A percentile compares a stretch with the other conserved stretches of the same genome.
These are phyloP conservation scores for Rhodinocichla rosea DNA, from an alignment of 2,113 vertebrate species.

Conservation along the genomic window DNA sequence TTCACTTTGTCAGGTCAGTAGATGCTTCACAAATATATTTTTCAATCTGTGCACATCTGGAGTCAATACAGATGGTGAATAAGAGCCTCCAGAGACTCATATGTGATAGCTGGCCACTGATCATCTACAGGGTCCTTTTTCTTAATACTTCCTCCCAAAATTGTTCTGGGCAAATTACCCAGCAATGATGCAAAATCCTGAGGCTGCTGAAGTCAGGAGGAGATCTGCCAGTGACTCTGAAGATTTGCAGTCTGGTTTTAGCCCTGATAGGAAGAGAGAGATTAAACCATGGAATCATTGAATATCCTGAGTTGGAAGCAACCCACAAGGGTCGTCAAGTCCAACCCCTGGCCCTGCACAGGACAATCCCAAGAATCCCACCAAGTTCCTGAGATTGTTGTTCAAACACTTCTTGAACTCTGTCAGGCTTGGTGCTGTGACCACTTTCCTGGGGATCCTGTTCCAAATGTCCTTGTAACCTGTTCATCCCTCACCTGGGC, in stretches of 20 bases:
- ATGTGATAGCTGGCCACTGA: neutral
- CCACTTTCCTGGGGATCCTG: neutral
- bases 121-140: neutral
- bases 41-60: neutral
- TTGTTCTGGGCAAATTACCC: neutral
- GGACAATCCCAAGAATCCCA: neutral
- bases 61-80: neutral
- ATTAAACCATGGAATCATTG: neutral
- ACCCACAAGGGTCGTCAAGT: neutral
- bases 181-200: neutral
- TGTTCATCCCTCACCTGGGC: neutral
- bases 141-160: neutral
- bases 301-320: neutral
- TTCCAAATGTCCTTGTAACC: neutral
- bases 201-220: neutral
- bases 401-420: neutral
- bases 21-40: neutral
- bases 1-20: neutral
- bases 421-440: neutral
- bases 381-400: neutral
- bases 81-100: neutral
- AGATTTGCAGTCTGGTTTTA: neutral
- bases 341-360: neutral
- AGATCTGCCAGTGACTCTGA: neutral
- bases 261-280: neutral